Conservation (phyloP, 2,888 invertebrate genomes). For the Alcis repandata region DNA sequence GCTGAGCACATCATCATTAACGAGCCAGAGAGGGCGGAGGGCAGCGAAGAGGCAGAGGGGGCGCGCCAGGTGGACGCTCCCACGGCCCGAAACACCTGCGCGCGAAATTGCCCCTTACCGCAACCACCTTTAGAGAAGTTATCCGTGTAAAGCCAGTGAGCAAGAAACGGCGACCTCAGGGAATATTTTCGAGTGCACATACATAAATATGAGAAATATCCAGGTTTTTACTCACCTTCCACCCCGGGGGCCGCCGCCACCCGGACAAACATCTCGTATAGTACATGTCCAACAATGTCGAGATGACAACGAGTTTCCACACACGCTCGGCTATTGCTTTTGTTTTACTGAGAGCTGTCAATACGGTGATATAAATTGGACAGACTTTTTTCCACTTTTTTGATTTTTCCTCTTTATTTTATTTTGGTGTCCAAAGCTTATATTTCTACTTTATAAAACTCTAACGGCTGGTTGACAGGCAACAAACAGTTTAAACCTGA, state of each 20-base stretch:
- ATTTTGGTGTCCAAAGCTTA: background rate
- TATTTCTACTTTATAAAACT: too few relatives aligned
- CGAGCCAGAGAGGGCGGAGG: conserved; percentile 89
- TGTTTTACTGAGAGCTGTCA: conserved; percentile 55
- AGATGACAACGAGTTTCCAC: conserved; percentile 71
- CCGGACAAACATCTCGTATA: conserved; percentile 75
- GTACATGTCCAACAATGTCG: conserved; percentile 78
- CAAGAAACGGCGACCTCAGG: conserved; percentile 69
- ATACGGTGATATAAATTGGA: conserved; percentile 43
- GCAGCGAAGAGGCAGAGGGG: conserved; percentile 87
- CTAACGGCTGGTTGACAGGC: too few relatives aligned
- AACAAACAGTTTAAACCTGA: too few relatives aligned
- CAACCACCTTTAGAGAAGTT: conserved; percentile 67
- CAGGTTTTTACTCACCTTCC: conserved; percentile 81
- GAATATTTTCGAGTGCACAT: conserved; percentile 84
- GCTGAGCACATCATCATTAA: conserved; percentile 93
- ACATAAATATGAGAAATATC: conserved; percentile 86
- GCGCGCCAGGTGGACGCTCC: conserved; percentile 87
- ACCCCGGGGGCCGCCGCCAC: conserved; percentile 54
- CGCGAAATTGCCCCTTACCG: conserved; percentile 78
- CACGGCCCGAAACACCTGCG: conserved; percentile 82
- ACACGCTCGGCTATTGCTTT: conserved; percentile 54
- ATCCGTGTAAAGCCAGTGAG: conserved; percentile 62
- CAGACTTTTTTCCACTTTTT: conserved; percentile 19
- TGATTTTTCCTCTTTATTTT: conserved; percentile 11